Conservation (phyloP, 2,888 invertebrate species). For the Anoplius nigerrimus region DNA sequence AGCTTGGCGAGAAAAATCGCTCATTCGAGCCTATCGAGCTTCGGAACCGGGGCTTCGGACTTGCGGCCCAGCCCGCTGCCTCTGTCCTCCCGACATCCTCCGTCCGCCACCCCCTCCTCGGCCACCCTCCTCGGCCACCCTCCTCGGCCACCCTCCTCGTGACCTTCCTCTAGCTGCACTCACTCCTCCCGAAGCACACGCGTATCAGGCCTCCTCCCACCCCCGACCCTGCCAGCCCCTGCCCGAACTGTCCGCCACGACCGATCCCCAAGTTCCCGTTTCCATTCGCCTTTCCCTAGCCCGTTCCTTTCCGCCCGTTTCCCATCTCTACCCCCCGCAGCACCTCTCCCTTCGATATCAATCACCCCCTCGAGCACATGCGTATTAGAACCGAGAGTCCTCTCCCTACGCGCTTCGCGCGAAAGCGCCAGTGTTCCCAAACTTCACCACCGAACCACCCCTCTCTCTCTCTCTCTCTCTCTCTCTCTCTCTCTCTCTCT, state of each 20-base stretch:
- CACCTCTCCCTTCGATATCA: too few species aligned
- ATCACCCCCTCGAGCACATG: too few species aligned
- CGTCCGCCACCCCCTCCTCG: constrained; percentile 18
- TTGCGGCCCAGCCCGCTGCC: constrained; percentile 58
- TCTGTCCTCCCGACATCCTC: constrained; percentile 45
- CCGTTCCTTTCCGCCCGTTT: constrained; percentile 11
- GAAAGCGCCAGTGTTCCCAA: too few species aligned
- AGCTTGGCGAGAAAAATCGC: constrained; percentile 15
- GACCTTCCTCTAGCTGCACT: not conserved
- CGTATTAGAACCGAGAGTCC: too few species aligned
- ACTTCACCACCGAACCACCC: too few species aligned
- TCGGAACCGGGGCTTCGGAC: constrained; percentile 46
- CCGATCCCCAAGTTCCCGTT: too few species aligned
- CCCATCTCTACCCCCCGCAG: too few species aligned
- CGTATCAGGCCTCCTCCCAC: not conserved
- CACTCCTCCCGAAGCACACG: too few species aligned
- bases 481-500: constrained; percentile 26
- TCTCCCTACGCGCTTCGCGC: too few species aligned
- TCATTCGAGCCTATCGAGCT: constrained; percentile 39
- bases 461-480: not conserved
- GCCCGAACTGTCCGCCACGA: constrained; percentile 20
- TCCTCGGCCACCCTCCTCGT: constrained; percentile 35
- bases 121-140: constrained; percentile 12
- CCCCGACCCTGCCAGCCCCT: constrained; percentile 38
- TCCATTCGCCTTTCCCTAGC: constrained; percentile 18